Conservation (phyloP, 2,888 invertebrate species). For the Odontocolon sp. region DNA sequence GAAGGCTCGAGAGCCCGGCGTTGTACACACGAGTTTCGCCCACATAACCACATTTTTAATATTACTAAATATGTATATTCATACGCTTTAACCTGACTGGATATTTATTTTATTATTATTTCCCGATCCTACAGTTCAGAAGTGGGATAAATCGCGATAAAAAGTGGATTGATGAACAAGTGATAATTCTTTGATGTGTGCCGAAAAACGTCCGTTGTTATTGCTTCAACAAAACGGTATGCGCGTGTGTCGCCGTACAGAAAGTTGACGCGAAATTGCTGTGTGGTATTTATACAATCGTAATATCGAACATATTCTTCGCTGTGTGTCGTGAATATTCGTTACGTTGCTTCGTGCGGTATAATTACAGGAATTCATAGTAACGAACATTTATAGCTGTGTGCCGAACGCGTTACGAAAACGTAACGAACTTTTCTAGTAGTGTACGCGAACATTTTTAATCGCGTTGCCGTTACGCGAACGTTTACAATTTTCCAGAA, state of each 20-base stretch:
- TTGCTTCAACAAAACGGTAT: constrained; percentile 4
- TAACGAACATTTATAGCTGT: no score
- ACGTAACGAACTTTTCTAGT: no score
- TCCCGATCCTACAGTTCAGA: not conserved
- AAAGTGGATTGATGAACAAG: not conserved
- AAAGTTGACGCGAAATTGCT: constrained; percentile 6
- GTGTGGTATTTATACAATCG: constrained; percentile 1
- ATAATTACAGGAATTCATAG: no score
- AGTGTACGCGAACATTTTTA: no score
- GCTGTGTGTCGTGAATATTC: constrained; percentile 23
- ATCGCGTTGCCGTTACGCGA: no score
- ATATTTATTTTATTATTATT: not conserved
- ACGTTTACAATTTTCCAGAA: no score
- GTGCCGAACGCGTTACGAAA: no score
- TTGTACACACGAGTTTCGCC: no score
- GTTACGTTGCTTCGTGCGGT: not conserved
- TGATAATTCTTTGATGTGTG: not conserved
- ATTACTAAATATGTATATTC: no score
- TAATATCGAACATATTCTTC: constrained; percentile 10
- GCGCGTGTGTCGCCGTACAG: constrained; percentile 6
- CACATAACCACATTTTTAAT: no score
- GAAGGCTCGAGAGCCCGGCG: no score
- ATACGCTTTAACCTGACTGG: no score
- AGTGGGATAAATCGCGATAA: not conserved
- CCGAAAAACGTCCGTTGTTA: not conserved